Evolutionary conservation across 2,797 vertebrate species (phyloP).

Genomic region (Chelidonichthys spinosus): DNA sequence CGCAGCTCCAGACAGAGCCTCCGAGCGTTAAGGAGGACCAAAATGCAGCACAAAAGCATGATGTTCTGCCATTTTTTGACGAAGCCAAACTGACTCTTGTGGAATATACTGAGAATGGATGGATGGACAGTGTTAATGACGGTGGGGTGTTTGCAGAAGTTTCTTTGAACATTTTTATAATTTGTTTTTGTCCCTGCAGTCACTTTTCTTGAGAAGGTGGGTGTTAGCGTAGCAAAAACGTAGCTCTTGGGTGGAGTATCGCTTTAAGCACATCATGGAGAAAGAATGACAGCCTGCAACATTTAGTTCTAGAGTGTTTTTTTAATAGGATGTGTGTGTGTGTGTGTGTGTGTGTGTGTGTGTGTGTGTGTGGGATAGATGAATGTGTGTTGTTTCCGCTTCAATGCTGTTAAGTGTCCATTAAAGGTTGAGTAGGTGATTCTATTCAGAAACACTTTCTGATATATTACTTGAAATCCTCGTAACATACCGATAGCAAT

Average conservation of each 20-base stretch:
- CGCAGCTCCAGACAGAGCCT: conserved; percentile 17
- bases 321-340: background rate
- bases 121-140: background rate
- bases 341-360: conserved; percentile 22
- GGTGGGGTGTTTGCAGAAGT: background rate
- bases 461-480: too few relatives aligned
- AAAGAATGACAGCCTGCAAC: conserved; percentile 2
- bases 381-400: conserved; percentile 34
- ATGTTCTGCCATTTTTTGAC: background rate
- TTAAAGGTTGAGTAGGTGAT: background rate
- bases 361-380: background rate
- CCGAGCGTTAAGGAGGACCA: background rate
- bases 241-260: background rate
- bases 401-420: conserved; percentile 10
- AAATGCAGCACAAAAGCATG: conserved; percentile 3
- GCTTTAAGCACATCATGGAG: background rate
- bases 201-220: background rate
- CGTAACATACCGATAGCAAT: too few relatives aligned
- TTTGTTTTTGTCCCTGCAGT: background rate
- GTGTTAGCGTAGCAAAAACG: background rate
- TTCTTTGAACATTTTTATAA: conserved; percentile 9
- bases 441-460: too few relatives aligned
- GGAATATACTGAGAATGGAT: background rate
- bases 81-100: conserved; percentile 1
- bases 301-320: background rate